phyloP scores from a whole-genome alignment of 2,888 invertebrate genomes.

The Craniophora ligustri region DNA sequence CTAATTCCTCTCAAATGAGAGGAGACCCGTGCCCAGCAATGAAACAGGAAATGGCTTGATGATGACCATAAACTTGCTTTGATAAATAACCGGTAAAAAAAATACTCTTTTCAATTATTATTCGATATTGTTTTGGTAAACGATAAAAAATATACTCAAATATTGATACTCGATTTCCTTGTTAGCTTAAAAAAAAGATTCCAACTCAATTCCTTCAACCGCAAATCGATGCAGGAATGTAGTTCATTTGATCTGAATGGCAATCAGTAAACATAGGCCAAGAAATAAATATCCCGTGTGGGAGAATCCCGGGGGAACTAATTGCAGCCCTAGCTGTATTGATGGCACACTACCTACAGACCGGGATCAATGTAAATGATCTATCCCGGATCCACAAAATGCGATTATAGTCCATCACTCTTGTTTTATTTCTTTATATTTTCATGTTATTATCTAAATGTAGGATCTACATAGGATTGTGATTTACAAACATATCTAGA shows the following conservation, averaged over 20 bases:
- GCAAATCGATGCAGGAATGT: slow-evolving; percentile 59
- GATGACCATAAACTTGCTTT: too few species aligned
- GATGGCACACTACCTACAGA: slow-evolving; percentile 77
- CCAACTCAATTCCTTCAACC: slow-evolving; percentile 49
- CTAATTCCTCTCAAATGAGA: too few species aligned
- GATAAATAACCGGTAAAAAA: too few species aligned
- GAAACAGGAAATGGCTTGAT: too few species aligned
- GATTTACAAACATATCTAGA: background rate
- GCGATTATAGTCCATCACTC: slow-evolving; percentile 74
- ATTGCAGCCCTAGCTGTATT: slow-evolving; percentile 85
- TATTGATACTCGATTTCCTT: too few species aligned
- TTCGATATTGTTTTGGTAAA: too few species aligned
- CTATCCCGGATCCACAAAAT: slow-evolving; percentile 72
- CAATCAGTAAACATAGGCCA: slow-evolving; percentile 76
- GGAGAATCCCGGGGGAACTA: slow-evolving; percentile 77
- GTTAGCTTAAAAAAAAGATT: too few species aligned
- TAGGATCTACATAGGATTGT: background rate
- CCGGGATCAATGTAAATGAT: slow-evolving; percentile 83
- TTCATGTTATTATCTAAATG: slow-evolving; percentile 9
- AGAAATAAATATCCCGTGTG: slow-evolving; percentile 80
- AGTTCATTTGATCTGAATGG: slow-evolving; percentile 67
- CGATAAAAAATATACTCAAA: too few species aligned
- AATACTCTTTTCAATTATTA: too few species aligned
- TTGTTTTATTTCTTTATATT: slow-evolving; percentile 57
- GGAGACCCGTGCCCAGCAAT: too few species aligned